Percentiles rank a stretch among this genome's conserved stretches.
phyloP scores from a whole-genome alignment of 30 jellyfish, hydroid and myxozoan genomes.

The Nemopilema nomurai region DNA sequence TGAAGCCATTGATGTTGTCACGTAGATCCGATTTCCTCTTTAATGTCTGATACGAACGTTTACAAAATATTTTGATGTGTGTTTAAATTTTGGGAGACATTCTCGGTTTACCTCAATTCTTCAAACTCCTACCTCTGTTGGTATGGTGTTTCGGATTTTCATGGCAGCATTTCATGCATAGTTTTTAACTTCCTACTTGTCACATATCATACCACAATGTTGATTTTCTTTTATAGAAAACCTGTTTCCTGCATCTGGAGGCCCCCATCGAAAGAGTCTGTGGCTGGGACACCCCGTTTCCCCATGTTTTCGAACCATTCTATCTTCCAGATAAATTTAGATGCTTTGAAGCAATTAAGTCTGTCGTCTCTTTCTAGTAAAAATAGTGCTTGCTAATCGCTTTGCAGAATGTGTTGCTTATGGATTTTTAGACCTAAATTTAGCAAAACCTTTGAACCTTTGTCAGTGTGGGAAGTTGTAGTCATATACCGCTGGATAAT shows the following conservation, averaged over 20 bases:
- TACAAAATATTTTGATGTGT: too few relatives aligned
- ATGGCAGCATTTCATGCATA: too few relatives aligned
- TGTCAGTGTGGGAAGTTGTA: too few relatives aligned
- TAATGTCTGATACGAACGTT: too few relatives aligned
- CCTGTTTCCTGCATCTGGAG: slow-evolving; percentile 91
- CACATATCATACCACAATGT: background rate
- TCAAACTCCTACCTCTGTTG: too few relatives aligned
- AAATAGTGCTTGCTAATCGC: background rate
- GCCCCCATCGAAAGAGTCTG: slow-evolving; percentile 99
- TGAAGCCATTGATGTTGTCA: too few relatives aligned
- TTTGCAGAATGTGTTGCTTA: background rate
- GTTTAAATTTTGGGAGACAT: too few relatives aligned
- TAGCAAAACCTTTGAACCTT: background rate
- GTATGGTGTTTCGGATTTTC: too few relatives aligned
- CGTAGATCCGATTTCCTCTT: too few relatives aligned
- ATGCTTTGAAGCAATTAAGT: slow-evolving; percentile 92
- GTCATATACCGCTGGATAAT: too few relatives aligned
- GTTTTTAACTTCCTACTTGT: too few relatives aligned
- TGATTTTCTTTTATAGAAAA: slow-evolving; percentile 61
- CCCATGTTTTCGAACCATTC: slow-evolving; percentile 97
- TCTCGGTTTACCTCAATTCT: too few relatives aligned
- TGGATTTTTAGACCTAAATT: background rate
- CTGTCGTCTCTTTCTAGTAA: slow-evolving; percentile 41
- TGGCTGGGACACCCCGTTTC: slow-evolving; percentile 98
- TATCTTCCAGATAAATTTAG: slow-evolving; percentile 91